Evolutionary conservation across 2,797 vertebrate genomes (phyloP).

Genomic region (Lophius americanus): DNA sequence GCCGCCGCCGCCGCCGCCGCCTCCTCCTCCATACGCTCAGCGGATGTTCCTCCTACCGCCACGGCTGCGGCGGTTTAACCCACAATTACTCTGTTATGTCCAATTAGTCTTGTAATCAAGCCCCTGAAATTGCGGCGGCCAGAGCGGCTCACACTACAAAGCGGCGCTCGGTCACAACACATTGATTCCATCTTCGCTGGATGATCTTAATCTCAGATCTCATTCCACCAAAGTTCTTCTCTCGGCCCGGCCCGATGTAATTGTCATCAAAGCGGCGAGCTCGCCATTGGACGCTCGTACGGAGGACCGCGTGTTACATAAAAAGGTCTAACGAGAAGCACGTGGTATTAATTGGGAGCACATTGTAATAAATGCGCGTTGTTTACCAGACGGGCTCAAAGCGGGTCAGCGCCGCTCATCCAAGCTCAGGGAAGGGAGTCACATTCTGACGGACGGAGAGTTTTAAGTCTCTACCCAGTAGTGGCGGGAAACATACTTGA

Average conservation of each 20-base stretch:
- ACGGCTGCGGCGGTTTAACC: constrained; percentile 59
- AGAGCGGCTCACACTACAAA: constrained; percentile 70
- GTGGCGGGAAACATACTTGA: no score
- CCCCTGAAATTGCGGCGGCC: constrained; percentile 67
- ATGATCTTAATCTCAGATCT: constrained; percentile 64
- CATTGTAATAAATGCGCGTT: constrained; percentile 51
- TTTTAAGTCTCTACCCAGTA: no score
- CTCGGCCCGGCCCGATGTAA: constrained; percentile 39
- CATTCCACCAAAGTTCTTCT: constrained; percentile 47
- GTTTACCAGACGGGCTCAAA: constrained; percentile 37
- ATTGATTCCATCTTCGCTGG: constrained; percentile 68
- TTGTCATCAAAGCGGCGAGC: constrained; percentile 50
- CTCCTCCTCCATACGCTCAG: constrained; percentile 42
- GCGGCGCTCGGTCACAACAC: constrained; percentile 62
- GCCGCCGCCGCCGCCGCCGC: constrained; percentile 43
- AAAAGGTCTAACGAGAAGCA: constrained; percentile 45
- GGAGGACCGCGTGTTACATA: constrained; percentile 40
- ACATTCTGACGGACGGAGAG: constrained; percentile 8
- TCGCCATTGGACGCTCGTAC: constrained; percentile 55
- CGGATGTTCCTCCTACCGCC: constrained; percentile 63
- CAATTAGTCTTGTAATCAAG: constrained; percentile 79
- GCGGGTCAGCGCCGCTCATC: constrained; percentile 28
- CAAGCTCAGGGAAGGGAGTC: constrained; percentile 10
- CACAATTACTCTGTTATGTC: constrained; percentile 75
- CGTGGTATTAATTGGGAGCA: constrained; percentile 59